A percentile compares a stretch with the other conserved stretches of the same genome.
phyloP scores from a whole-genome alignment of 1,140 invertebrate genomes.

The Cepaea nemoralis region DNA sequence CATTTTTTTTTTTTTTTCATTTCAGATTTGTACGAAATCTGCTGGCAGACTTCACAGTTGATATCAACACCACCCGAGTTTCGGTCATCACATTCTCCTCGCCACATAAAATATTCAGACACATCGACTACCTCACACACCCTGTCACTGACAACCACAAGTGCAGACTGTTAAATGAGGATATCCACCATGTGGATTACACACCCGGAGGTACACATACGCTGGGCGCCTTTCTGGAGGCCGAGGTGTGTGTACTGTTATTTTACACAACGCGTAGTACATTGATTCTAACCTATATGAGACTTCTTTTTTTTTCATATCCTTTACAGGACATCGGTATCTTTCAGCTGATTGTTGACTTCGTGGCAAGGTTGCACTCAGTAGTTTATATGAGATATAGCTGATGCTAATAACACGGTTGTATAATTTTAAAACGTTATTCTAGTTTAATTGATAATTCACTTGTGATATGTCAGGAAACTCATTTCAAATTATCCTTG shows the following conservation, averaged over 20 bases:
- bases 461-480: no score
- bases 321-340: no score
- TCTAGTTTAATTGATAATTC: no score
- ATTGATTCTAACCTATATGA: no score
- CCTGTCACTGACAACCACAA: slow-evolving; percentile 75
- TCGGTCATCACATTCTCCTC: slow-evolving; percentile 81
- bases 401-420: no score
- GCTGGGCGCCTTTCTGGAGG: slow-evolving; percentile 78
- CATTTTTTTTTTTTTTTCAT: not conserved
- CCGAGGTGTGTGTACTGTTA: slow-evolving; percentile 73
- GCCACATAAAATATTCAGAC: slow-evolving; percentile 74
- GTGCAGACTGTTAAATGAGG: slow-evolving; percentile 77
- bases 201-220: slow-evolving; percentile 81
- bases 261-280: no score
- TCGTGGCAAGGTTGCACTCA: no score
- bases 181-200: slow-evolving; percentile 77
- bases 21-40: slow-evolving; percentile 80
- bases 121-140: slow-evolving; percentile 78
- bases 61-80: slow-evolving; percentile 77
- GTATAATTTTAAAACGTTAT: no score
- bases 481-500: no score
- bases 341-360: no score
- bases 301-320: no score
- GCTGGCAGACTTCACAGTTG: slow-evolving; percentile 80
- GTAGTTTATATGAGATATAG: no score